A percentile compares a stretch with the other conserved stretches of the same genome.
Evolutionary conservation across 2,888 invertebrate species (phyloP).

Genomic region (Eledona agricola): DNA sequence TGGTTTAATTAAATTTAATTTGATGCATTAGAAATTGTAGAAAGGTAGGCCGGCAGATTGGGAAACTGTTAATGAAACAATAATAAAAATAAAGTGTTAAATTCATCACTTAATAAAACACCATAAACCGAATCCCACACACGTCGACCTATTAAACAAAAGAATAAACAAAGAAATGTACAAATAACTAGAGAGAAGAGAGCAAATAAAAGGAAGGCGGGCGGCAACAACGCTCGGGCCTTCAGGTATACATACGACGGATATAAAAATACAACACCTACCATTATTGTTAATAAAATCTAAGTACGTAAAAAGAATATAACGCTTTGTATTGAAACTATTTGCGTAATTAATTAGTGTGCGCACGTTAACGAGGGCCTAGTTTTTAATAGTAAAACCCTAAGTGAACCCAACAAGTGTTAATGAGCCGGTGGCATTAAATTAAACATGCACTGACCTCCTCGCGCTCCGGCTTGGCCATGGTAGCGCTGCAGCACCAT

Average conservation of each 20-base stretch:
- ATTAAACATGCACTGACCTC: slow-evolving; percentile 52
- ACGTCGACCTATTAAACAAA: slow-evolving; percentile 44
- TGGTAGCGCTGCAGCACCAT: slow-evolving; percentile 9
- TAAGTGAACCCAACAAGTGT: slow-evolving; percentile 36
- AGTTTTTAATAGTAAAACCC: slow-evolving; percentile 49
- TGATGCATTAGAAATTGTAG: slow-evolving; percentile 6
- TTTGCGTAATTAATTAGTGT: slow-evolving; percentile 45
- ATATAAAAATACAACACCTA: slow-evolving; percentile 46
- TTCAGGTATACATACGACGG: slow-evolving; percentile 25
- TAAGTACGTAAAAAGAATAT: slow-evolving; percentile 39
- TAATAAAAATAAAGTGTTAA: slow-evolving; percentile 45
- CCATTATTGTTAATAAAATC: slow-evolving; percentile 48
- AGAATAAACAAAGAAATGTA: slow-evolving; percentile 50
- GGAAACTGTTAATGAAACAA: slow-evolving; percentile 38
- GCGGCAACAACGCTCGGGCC: slow-evolving; percentile 31
- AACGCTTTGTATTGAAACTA: slow-evolving; percentile 30
- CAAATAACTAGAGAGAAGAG: slow-evolving; percentile 42
- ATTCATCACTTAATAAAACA: slow-evolving; percentile 44
- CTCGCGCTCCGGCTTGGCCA: slow-evolving; percentile 42
- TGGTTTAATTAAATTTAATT: slow-evolving; percentile 23
- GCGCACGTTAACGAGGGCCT: slow-evolving; percentile 52
- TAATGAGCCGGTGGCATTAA: slow-evolving; percentile 28
- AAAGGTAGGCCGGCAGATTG: slow-evolving; percentile 20
- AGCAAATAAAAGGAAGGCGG: slow-evolving; percentile 37
- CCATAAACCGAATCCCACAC: slow-evolving; percentile 51